Evolutionary conservation across 30 jellyfish, hydroid and myxozoan genomes (phyloP), one percentile per base, ranked within the genome.

Genomic region (Mastigias papua): DNA sequence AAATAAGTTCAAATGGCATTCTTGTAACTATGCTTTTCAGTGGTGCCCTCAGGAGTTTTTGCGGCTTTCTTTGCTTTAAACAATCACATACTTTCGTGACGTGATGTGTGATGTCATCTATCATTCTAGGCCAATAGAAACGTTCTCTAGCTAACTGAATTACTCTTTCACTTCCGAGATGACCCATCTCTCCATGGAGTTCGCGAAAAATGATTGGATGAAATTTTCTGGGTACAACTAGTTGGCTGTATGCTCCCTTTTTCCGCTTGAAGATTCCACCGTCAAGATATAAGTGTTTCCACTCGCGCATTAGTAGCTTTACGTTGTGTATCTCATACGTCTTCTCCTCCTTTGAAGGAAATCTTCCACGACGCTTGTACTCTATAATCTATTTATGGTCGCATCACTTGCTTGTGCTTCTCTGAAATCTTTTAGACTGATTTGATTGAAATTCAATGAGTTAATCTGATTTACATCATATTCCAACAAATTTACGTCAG

Each of bases 101-200:
- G 73, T 61, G 20, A 23, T 61, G 73, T 61, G 73, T 61, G 73
- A 61, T 61, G 20, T 48, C 86, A 3, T 37, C 54, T 37, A 37
- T 11, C 54, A 37, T 37, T 37, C 54, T 37, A 3, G 54, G 54
- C 54, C 54, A 37, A 37, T 37, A 37, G n/a, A 37, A 37, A 37
- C 11, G 54, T 11, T 37, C 54, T 37, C 54, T 74, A 23, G 86
- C 86, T 42, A 74, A 30, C 32, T 74, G 74, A 23, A 74, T 74
- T 42, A 74, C 86, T 25, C 86, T 32, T 17, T 74, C 74, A 34
- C 74, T 74, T 35, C 86, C 86, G 34, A 74, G 73, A 48, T 74
- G 86, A 25, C 86, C 86, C 72, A 74, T 74, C 37, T 74, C 73
- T 48, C 34, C 73, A 32, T 74, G 86, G 0, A 74, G 57, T 74